Conservation (phyloP, 2,888 invertebrate genomes). For the Gibbula magus region DNA sequence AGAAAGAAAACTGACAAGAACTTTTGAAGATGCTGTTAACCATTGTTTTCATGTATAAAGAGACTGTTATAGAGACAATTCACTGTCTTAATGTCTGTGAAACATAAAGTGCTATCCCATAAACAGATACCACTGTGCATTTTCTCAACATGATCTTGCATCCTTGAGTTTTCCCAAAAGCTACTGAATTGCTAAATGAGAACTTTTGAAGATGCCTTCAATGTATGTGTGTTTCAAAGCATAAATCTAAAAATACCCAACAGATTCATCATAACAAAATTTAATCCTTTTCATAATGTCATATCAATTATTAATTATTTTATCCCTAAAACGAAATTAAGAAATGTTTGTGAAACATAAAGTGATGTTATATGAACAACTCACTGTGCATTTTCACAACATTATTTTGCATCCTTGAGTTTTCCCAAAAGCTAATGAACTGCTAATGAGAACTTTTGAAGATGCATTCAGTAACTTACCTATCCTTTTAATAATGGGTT, state of each 20-base stretch:
- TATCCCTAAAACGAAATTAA: too few species aligned
- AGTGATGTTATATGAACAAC: background rate
- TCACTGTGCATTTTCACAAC: background rate
- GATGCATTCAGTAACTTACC: background rate
- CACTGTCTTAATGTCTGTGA: too few species aligned
- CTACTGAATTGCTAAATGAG: background rate
- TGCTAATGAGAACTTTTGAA: background rate
- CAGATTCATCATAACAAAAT: constrained; percentile 83
- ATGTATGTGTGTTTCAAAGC: too few species aligned
- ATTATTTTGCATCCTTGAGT: background rate
- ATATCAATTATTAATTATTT: too few species aligned
- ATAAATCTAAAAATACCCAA: too few species aligned
- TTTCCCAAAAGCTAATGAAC: background rate
- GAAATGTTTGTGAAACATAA: background rate
- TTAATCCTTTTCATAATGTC: too few species aligned
- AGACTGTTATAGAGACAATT: too few species aligned
- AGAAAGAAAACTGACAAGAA: background rate
- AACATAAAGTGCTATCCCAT: background rate
- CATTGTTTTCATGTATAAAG: too few species aligned
- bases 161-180: background rate
- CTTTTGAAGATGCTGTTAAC: background rate
- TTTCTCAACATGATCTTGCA: background rate
- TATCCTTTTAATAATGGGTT: too few species aligned
- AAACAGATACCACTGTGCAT: background rate
- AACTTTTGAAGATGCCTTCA: background rate